These are phyloP conservation scores for Danaus plexippus DNA, from an alignment of 1,140 invertebrate species.

Conservation along the genomic window DNA sequence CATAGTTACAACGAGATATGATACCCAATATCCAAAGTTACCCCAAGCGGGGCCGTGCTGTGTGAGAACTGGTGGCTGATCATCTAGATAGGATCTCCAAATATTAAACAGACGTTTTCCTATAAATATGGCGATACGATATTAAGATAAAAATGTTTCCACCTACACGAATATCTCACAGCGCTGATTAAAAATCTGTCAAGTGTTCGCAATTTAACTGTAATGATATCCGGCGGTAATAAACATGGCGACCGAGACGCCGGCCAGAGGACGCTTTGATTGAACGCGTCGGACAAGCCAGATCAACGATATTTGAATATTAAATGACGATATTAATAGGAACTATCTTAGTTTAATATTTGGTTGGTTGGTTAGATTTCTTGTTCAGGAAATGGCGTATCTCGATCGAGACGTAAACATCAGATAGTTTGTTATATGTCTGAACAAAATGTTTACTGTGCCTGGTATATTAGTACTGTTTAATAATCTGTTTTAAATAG, in stretches of 20 bases:
- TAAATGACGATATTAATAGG: constrained; percentile 62
- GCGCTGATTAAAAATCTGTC: constrained; percentile 30
- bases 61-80: too few relatives aligned
- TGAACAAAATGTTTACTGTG: too few relatives aligned
- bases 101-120: too few relatives aligned
- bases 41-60: too few relatives aligned
- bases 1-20: constrained; percentile 3
- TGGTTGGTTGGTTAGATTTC: too few relatives aligned
- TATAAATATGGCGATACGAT: too few relatives aligned
- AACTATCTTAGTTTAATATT: constrained; percentile 25
- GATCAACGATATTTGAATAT: constrained; percentile 59
- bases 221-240: constrained; percentile 50
- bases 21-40: not conserved
- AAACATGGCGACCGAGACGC: constrained; percentile 43
- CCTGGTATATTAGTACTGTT: too few relatives aligned
- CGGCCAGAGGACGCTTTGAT: constrained; percentile 55
- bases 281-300: constrained; percentile 53
- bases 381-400: too few relatives aligned
- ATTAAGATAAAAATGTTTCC: not conserved
- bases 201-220: constrained; percentile 44
- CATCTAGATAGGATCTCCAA: too few relatives aligned
- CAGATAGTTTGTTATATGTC: too few relatives aligned
- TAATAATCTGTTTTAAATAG: too few relatives aligned
- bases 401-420: too few relatives aligned
- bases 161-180: constrained; percentile 22